A percentile compares a stretch with the other conserved stretches of the same genome.
Evolutionary conservation across 2,113 vertebrate species (phyloP).

Genomic region (Callochromis pleurospilus): DNA sequence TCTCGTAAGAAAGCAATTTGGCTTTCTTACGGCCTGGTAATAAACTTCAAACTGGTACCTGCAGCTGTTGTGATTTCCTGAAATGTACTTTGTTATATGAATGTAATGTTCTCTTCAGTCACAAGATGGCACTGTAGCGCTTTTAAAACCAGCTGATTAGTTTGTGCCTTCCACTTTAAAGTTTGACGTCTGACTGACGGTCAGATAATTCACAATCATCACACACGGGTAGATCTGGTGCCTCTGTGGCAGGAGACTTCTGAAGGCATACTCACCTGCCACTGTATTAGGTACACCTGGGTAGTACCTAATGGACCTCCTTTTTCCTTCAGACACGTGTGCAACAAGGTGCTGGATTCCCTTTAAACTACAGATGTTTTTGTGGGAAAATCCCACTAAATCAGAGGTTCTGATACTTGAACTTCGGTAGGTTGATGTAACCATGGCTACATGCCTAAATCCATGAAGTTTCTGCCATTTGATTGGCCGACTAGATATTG

Average conservation of each 20-base stretch:
- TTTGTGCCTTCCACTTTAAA: not conserved
- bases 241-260: not conserved
- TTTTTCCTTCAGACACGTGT: not conserved
- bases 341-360: not conserved
- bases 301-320: not conserved
- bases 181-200: not conserved
- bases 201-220: not conserved
- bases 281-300: not conserved
- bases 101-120: not conserved
- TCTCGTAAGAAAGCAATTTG: too few species aligned
- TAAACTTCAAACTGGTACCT: fast-evolving
- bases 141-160: not conserved
- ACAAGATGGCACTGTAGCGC: conserved; percentile 20
- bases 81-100: not conserved
- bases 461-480: not conserved
- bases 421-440: not conserved
- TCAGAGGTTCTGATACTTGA: not conserved
- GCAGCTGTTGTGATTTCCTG: not conserved
- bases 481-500: not conserved
- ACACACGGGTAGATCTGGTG: not conserved
- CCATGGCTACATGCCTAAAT: not conserved
- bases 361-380: not conserved
- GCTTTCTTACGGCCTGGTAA: not conserved
- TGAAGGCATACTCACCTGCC: not conserved
- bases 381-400: not conserved